Percentiles rank a stretch among this genome's conserved stretches.
These are phyloP conservation scores for Philypnodon macrostomus DNA, from an alignment of 2,797 vertebrate species.

Conservation along the genomic window DNA sequence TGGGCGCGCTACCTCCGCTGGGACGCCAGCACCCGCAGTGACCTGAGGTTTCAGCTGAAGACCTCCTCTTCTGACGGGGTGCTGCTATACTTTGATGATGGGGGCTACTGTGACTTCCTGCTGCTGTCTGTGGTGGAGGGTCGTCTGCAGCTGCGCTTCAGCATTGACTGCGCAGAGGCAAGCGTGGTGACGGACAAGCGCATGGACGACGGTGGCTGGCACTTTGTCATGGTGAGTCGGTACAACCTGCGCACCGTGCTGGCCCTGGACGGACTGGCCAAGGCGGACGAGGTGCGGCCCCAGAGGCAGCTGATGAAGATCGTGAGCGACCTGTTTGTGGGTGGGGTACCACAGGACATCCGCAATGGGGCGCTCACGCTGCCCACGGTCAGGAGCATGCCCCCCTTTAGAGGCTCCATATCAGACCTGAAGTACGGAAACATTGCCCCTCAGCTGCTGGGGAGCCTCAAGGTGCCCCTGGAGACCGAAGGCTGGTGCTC, in stretches of 20 bases:
- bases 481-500: constrained; percentile 91
- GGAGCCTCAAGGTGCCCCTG: constrained; percentile 86
- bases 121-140: constrained; percentile 90
- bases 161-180: constrained; percentile 93
- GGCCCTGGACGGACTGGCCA: constrained; percentile 86
- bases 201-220: constrained; percentile 91
- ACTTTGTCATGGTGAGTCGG: constrained; percentile 87
- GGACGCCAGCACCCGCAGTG: constrained; percentile 94
- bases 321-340: constrained; percentile 94
- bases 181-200: constrained; percentile 80
- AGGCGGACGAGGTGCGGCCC: constrained; percentile 84
- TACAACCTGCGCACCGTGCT: constrained; percentile 86
- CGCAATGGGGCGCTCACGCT: constrained; percentile 87
- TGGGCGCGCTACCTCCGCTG: constrained; percentile 98
- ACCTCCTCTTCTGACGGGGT: constrained; percentile 89
- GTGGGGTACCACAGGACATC: constrained; percentile 91
- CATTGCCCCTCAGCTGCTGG: constrained; percentile 88
- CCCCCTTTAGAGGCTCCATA: constrained; percentile 89
- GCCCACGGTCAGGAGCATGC: constrained; percentile 83
- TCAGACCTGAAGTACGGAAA: constrained; percentile 91
- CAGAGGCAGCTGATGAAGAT: constrained; percentile 94
- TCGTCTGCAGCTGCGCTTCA: constrained; percentile 89
- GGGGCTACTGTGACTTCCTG: constrained; percentile 96
- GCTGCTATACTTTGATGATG: constrained; percentile 95
- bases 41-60: constrained; percentile 96